Evolutionary conservation across 1,140 invertebrate genomes (phyloP).

Genomic region (Drosophila miranda): DNA sequence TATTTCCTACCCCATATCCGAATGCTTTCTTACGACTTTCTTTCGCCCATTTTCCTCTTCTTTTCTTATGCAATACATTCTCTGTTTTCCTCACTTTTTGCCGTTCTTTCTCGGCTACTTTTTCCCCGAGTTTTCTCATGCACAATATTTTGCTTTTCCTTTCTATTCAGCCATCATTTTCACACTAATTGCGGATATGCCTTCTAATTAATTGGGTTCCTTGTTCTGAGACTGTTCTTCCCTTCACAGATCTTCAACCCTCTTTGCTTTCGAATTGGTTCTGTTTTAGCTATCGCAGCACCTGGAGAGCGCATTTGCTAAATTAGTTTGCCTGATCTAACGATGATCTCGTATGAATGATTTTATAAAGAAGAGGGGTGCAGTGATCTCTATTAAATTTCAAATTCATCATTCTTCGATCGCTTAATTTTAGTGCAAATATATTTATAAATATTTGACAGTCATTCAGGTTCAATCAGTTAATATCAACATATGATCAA

Average conservation of each 20-base stretch:
- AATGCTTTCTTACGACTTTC: conserved; percentile 69
- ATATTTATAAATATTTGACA: no score
- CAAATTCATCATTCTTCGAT: no score
- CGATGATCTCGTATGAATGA: no score
- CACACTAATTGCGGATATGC: conserved; percentile 75
- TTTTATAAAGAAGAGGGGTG: no score
- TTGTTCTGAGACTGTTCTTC: conserved; percentile 8
- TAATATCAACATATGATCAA: no score
- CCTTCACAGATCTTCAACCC: conserved; percentile 33
- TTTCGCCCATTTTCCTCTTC: conserved; percentile 40
- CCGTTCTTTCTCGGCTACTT: conserved; percentile 31
- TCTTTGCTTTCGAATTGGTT: conserved; percentile 8
- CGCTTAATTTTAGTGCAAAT: no score
- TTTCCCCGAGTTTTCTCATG: conserved; percentile 34
- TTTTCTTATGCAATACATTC: conserved; percentile 31
- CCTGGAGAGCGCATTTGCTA: no score
- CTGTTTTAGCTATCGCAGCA: background rate
- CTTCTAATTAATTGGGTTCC: conserved; percentile 66
- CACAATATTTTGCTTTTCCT: conserved; percentile 50
- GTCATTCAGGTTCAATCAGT: no score
- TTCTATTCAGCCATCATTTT: conserved; percentile 53
- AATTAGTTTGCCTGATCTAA: no score
- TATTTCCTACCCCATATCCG: conserved; percentile 57
- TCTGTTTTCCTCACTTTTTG: conserved; percentile 30
- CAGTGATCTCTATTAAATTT: no score